Evolutionary conservation across 35 echinoderm and acorn worm species (phyloP).

Genomic region (Chiridota heheva): DNA sequence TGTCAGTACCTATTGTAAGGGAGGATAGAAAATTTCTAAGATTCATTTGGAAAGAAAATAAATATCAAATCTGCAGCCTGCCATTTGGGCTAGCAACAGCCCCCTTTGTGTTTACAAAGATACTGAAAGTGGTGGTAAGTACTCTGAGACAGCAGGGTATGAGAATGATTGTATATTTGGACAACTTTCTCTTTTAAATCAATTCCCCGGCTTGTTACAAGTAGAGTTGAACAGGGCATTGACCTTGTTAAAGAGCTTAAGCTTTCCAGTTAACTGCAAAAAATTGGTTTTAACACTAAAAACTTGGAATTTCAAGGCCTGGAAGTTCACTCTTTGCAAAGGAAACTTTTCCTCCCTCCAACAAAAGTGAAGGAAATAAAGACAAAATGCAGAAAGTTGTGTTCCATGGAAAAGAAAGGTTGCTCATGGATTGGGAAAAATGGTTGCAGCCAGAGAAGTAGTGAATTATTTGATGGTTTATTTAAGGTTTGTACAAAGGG

Average conservation of each 20-base stretch:
- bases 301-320: slow-evolving; percentile 2
- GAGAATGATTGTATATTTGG: slow-evolving; percentile 34
- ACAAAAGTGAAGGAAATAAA: slow-evolving; percentile 27
- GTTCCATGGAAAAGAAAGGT: neutral
- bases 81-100: slow-evolving; percentile 1
- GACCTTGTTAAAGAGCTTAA: neutral
- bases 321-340: neutral
- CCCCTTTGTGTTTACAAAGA: slow-evolving; percentile 25
- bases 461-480: slow-evolving; percentile 21
- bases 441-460: slow-evolving; percentile 10
- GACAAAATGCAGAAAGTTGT: neutral
- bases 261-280: slow-evolving; percentile 11
- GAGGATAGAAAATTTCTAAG: slow-evolving; percentile 16
- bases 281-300: slow-evolving; percentile 24
- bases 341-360: slow-evolving; percentile 6
- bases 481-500: slow-evolving; percentile 25
- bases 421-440: slow-evolving; percentile 8
- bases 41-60: too few relatives aligned
- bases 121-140: slow-evolving; percentile 30
- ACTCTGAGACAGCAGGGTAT: neutral
- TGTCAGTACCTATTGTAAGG: slow-evolving; percentile 16
- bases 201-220: neutral
- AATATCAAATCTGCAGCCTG: slow-evolving; percentile 1
- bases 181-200: slow-evolving; percentile 25
- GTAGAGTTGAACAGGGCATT: neutral